Percentiles rank a stretch among this genome's conserved stretches.
Evolutionary conservation across 2,113 vertebrate species (phyloP).

Genomic region (Mormyrus iriodes): DNA sequence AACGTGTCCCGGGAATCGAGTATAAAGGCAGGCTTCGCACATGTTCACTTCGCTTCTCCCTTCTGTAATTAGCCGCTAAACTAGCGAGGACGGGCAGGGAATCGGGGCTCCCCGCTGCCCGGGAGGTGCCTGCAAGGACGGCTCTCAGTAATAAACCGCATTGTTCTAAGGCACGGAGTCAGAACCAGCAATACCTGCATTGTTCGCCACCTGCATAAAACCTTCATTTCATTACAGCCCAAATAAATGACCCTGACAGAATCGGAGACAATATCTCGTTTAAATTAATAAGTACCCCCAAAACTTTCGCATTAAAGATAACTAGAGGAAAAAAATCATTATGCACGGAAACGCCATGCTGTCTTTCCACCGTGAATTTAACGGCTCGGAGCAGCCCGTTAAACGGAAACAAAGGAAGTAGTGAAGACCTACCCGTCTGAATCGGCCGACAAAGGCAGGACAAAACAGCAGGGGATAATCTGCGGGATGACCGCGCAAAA

Average conservation of each 20-base stretch:
- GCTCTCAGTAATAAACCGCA: slow-evolving; percentile 56
- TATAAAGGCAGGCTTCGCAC: background rate
- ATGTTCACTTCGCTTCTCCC: background rate
- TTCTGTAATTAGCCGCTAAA: background rate
- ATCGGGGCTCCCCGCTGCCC: slow-evolving; percentile 26
- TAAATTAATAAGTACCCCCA: background rate
- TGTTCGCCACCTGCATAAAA: background rate
- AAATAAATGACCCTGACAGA: background rate
- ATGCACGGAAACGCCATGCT: background rate
- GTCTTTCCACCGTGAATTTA: background rate
- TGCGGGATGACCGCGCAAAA: slow-evolving; percentile 81
- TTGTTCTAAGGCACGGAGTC: slow-evolving; percentile 25
- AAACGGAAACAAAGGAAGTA: background rate
- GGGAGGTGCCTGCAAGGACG: slow-evolving; percentile 43
- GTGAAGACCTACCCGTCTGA: slow-evolving; percentile 77
- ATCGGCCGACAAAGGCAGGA: slow-evolving; percentile 66
- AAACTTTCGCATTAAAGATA: slow-evolving; percentile 5
- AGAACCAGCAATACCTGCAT: background rate
- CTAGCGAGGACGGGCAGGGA: background rate
- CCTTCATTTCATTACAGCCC: background rate
- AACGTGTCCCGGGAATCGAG: background rate
- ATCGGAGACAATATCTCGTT: background rate
- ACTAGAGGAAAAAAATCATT: background rate
- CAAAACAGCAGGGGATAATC: slow-evolving; percentile 84
- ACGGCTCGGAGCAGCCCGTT: background rate